Evolutionary conservation across 1,140 invertebrate genomes (phyloP).

Genomic region (Lycorma delicatula): DNA sequence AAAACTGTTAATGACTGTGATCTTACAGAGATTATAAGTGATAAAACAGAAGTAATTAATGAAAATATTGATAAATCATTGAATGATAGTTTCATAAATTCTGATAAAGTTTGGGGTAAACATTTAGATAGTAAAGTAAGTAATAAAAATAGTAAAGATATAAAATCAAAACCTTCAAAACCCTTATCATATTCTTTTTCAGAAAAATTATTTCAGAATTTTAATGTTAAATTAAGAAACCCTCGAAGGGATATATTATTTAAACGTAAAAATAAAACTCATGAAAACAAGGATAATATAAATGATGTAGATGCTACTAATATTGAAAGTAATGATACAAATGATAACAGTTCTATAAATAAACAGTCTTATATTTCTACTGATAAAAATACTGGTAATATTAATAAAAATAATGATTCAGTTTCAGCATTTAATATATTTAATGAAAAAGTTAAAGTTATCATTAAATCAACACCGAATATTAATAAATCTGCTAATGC

Average conservation of each 20-base stretch:
- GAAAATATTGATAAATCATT: no score
- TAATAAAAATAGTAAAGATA: constrained; percentile 32
- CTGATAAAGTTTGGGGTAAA: constrained; percentile 45
- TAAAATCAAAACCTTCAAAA: constrained; percentile 32
- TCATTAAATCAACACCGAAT: constrained; percentile 25
- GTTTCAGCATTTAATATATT: constrained; percentile 19
- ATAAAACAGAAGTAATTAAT: not conserved
- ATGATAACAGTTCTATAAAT: not conserved
- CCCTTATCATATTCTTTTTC: constrained; percentile 44
- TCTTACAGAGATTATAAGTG: no score
- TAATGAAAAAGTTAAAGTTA: constrained; percentile 31
- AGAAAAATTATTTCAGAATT: constrained; percentile 59
- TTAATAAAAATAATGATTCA: no score
- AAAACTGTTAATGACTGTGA: no score
- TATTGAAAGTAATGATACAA: no score
- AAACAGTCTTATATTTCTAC: not conserved
- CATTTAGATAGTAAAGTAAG: constrained; percentile 47
- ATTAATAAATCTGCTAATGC: no score
- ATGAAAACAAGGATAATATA: no score
- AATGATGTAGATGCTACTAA: no score
- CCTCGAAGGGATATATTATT: no score
- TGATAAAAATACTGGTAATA: constrained; percentile 20
- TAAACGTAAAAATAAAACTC: no score
- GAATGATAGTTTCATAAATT: no score
- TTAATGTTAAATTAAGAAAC: constrained; percentile 60